Percentiles rank a stretch among this genome's conserved stretches.
phyloP scores from a whole-genome alignment of 2,113 vertebrate species.

The Chaenogobius annularis region DNA sequence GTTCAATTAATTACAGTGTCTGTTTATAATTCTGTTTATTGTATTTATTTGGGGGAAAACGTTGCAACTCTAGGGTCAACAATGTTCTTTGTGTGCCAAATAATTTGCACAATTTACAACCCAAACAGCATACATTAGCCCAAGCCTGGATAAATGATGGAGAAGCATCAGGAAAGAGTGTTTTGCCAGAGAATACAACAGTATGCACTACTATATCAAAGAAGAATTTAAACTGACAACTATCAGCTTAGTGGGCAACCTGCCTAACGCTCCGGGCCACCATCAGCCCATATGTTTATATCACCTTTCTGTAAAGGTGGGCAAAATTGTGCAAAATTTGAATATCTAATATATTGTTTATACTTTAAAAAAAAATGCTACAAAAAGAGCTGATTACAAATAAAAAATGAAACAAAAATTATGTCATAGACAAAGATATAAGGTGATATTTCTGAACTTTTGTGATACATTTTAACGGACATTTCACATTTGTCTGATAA shows the following conservation, averaged over 20 bases:
- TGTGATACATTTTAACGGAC: too few species aligned
- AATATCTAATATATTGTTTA: too few species aligned
- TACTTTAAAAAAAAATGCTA: too few species aligned
- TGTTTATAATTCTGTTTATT: not conserved
- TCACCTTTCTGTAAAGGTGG: not conserved
- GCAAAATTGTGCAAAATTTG: too few species aligned
- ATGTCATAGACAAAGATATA: too few species aligned
- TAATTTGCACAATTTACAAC: too few species aligned
- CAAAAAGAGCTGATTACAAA: too few species aligned
- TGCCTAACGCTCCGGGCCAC: not conserved
- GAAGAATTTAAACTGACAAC: not conserved
- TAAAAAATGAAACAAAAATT: too few species aligned
- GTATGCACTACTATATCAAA: not conserved
- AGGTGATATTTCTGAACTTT: too few species aligned
- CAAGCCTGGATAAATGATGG: not conserved
- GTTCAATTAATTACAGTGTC: not conserved
- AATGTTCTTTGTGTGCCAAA: not conserved
- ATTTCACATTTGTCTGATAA: too few species aligned
- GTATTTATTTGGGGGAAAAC: not conserved
- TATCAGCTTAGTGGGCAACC: not conserved
- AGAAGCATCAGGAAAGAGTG: not conserved
- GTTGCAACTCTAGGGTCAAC: not conserved
- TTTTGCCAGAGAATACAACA: not conserved
- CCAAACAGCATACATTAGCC: too few species aligned
- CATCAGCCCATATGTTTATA: not conserved